A percentile compares a stretch with the other conserved stretches of the same genome.
Conservation (phyloP, 2,797 vertebrate species). For the Sarcophilus harrisii region DNA sequence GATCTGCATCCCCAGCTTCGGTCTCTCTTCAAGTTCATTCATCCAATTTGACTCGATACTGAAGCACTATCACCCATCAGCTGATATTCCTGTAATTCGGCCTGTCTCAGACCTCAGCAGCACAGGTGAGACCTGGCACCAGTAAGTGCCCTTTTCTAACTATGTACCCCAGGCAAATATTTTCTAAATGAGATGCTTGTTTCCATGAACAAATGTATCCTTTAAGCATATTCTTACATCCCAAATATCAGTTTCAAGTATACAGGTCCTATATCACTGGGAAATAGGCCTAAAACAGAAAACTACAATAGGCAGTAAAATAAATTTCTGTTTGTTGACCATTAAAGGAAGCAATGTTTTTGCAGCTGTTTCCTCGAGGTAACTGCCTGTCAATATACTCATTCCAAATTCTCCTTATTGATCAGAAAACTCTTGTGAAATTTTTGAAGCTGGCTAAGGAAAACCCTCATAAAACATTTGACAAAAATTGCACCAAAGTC, state of each 20-base stretch:
- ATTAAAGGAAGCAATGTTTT: neutral
- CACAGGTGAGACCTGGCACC: neutral
- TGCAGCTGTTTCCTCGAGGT: neutral
- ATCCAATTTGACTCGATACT: neutral
- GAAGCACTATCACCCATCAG: neutral
- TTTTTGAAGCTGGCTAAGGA: conserved; percentile 39
- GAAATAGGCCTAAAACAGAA: conserved; percentile 32
- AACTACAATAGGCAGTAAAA: conserved; percentile 13
- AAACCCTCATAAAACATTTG: conserved; percentile 51
- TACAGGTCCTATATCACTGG: neutral
- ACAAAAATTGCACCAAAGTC: conserved; percentile 36
- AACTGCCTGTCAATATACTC: neutral
- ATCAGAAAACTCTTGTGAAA: conserved; percentile 7
- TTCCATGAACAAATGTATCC: conserved; percentile 31
- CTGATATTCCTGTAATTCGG: neutral
- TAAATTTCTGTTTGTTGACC: conserved; percentile 26
- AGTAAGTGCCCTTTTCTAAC: neutral
- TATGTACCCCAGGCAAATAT: conserved; percentile 13
- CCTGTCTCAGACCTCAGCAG: neutral
- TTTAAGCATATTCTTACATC: conserved; percentile 39
- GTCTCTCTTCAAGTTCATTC: neutral
- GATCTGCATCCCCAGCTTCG: neutral
- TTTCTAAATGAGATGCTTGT: conserved; percentile 16
- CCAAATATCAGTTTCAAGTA: conserved; percentile 38
- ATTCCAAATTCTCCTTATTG: conserved; percentile 13